Percentiles rank a stretch among this genome's conserved stretches.
Conservation (phyloP, 2,888 invertebrate genomes). For the Chelonus formosanus region DNA sequence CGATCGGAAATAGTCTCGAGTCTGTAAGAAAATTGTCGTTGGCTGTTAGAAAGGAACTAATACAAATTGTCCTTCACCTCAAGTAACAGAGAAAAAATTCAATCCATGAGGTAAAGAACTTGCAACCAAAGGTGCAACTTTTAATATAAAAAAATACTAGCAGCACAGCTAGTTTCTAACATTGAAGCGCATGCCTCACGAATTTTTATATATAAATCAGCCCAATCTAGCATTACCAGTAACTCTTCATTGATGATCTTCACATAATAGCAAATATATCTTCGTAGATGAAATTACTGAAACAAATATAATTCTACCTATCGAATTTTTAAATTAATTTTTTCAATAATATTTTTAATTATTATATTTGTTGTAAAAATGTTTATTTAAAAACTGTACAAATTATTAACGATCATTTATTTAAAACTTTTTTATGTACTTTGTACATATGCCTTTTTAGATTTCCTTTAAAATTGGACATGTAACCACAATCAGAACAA, state of each 20-base stretch:
- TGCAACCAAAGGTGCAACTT: not conserved
- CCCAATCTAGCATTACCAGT: conserved; percentile 15
- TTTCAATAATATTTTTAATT: not conserved
- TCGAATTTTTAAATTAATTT: not conserved
- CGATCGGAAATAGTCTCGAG: conserved; percentile 61
- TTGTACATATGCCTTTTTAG: conserved; percentile 52
- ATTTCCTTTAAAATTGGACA: conserved; percentile 57
- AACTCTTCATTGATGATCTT: not conserved
- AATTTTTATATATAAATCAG: conserved; percentile 27
- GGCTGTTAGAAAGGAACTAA: conserved; percentile 24
- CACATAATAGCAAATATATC: not conserved
- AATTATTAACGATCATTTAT: not conserved
- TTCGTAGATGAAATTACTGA: too few relatives aligned
- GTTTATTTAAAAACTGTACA: not conserved
- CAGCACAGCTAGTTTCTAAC: conserved; percentile 46
- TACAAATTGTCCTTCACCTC: conserved; percentile 6
- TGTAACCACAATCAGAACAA: conserved; percentile 53
- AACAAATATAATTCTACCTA: too few relatives aligned
- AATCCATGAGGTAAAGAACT: not conserved
- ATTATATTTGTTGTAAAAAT: too few relatives aligned
- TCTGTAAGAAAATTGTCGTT: conserved; percentile 53
- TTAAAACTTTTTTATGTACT: conserved; percentile 43
- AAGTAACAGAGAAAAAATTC: not conserved
- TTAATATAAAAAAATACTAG: conserved; percentile 32
- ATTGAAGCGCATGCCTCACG: conserved; percentile 57